phyloP scores from a whole-genome alignment of 2,113 vertebrate genomes.

The Otolemur garnettii region DNA sequence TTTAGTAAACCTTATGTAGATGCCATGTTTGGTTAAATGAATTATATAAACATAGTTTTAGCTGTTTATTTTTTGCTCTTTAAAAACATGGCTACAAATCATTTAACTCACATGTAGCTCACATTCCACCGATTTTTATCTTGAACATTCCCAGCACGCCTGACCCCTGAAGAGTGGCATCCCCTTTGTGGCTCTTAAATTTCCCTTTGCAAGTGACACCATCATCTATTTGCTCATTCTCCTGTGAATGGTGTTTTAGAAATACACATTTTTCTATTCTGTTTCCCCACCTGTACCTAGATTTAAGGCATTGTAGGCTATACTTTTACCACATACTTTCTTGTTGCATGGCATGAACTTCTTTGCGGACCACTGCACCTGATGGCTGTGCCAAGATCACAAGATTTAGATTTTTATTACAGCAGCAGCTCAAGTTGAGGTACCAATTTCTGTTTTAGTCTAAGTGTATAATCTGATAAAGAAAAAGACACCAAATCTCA shows the following conservation, averaged over 20 bases:
- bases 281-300: not conserved
- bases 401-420: not conserved
- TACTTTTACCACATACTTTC: not conserved
- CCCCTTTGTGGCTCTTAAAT: not conserved
- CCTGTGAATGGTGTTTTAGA: not conserved
- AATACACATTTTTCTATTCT: not conserved
- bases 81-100: not conserved
- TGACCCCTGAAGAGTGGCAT: accelerated
- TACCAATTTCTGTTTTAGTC: not conserved
- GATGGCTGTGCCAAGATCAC: accelerated
- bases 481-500: not conserved
- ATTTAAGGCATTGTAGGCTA: not conserved
- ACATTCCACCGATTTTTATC: too few species aligned
- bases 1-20: too few species aligned
- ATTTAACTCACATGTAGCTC: not conserved
- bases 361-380: not conserved
- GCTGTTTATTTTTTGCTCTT: not conserved
- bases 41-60: not conserved
- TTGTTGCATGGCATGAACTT: accelerated
- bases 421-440: not conserved
- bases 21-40: not conserved
- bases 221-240: not conserved
- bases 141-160: accelerated
- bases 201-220: too few species aligned
- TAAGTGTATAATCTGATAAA: not conserved